These are phyloP conservation scores for Dasypus novemcinctus DNA, from an alignment of 2,113 vertebrate species.

Conservation along the genomic window DNA sequence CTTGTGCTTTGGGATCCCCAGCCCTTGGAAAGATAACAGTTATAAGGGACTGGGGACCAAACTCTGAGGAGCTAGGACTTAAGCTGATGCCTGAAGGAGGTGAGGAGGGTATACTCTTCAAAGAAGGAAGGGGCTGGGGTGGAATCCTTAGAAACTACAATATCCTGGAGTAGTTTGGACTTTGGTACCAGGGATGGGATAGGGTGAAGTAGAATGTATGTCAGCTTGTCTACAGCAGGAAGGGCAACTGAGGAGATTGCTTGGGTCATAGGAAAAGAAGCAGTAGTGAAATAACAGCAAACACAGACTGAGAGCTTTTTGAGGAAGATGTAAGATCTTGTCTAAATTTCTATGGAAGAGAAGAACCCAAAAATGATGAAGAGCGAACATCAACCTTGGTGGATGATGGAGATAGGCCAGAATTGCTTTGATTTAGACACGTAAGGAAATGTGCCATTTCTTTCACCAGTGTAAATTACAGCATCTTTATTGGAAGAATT, in stretches of 20 bases:
- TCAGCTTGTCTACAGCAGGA: not conserved
- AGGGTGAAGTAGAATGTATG: not conserved
- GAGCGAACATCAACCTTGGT: not conserved
- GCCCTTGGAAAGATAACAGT: not conserved
- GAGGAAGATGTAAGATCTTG: not conserved
- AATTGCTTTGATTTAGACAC: conserved; percentile 20
- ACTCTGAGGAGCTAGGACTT: not conserved
- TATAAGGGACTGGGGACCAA: not conserved
- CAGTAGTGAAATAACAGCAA: not conserved
- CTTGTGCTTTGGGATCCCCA: not conserved
- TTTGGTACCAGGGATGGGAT: not conserved
- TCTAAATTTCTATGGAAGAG: not conserved
- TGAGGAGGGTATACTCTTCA: not conserved
- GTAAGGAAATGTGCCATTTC: not conserved
- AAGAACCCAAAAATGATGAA: not conserved
- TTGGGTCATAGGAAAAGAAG: not conserved
- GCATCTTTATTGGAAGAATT: not conserved
- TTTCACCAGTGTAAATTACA: not conserved
- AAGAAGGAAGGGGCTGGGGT: not conserved
- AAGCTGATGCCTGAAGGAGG: not conserved
- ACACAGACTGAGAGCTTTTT: not conserved
- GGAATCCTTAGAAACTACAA: not conserved
- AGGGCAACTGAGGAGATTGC: not conserved
- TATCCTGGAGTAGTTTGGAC: not conserved
- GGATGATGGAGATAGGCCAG: conserved; percentile 11